Conservation (phyloP, 1,140 invertebrate genomes). For the Cyphomyrmex costatus region DNA sequence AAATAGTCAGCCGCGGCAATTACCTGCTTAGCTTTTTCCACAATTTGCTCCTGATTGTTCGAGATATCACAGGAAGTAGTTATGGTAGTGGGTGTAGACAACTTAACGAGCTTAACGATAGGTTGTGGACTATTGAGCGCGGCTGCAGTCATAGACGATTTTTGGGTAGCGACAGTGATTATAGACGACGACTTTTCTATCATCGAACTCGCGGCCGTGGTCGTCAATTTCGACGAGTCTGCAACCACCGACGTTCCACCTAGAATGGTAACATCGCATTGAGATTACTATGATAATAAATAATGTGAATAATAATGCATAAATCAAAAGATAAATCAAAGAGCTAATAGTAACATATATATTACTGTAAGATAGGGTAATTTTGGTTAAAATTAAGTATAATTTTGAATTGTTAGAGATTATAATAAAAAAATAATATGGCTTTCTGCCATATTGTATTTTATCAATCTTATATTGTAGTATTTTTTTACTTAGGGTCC, state of each 20-base stretch:
- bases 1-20: background rate
- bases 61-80: slow-evolving; percentile 81
- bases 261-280: slow-evolving; percentile 77
- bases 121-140: slow-evolving; percentile 83
- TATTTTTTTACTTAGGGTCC: too few relatives aligned
- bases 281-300: background rate
- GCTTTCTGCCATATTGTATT: too few relatives aligned
- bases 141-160: slow-evolving; percentile 66
- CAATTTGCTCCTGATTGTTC: slow-evolving; percentile 92
- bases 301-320: background rate
- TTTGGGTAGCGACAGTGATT: slow-evolving; percentile 74
- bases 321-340: background rate
- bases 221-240: slow-evolving; percentile 80
- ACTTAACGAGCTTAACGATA: slow-evolving; percentile 86
- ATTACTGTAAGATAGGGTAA: too few relatives aligned
- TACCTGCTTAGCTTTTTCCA: slow-evolving; percentile 95
- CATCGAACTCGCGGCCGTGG: slow-evolving; percentile 65
- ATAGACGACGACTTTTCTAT: slow-evolving; percentile 59
- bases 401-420: too few relatives aligned
- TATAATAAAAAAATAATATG: too few relatives aligned
- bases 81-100: slow-evolving; percentile 81
- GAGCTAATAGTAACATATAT: background rate
- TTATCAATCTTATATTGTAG: too few relatives aligned
- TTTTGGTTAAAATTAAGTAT: too few relatives aligned
- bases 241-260: slow-evolving; percentile 88